Evolutionary conservation across 2,797 vertebrate genomes (phyloP), one percentile per base, ranked within the genome.

Genomic region (Melanotaenia maccullochi): DNA sequence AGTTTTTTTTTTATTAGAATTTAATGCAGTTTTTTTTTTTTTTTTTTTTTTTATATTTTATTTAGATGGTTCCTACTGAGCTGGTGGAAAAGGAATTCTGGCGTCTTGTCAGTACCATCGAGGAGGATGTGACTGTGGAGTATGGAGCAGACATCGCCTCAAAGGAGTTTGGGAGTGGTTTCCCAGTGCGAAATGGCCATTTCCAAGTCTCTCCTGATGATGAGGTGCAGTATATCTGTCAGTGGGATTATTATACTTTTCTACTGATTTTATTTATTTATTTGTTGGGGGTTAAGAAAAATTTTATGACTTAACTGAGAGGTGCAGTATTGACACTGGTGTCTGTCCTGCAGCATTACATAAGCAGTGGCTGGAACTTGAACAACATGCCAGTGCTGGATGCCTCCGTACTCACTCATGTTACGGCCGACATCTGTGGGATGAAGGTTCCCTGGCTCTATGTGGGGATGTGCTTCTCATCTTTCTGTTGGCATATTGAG

Each of bases 351-450:
- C 88, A 99, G 98, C 95, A 96, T 68, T 99, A 99, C 86, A 94
- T 99, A 78, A 96, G 93, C 84, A 96, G 97, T 62, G 98, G 98
- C 78, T 99, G 98, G 98, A 99, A 99, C 94, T 93, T 99, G 83
- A 99, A 99, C 92, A 99, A 99, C 89, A 99, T 99, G 98, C 98
- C 98, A 0, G 96, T 99, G 87, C 95, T 99, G 91, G 96, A 99
- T 52, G 93, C 96, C 67, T 99, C 98, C 2, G 97, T 99, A 25
- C 94, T 99, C 81, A 96, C 97, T 84, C 97, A 99, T 66, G 95
- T 99, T 84, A 99, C 97, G 51, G 98, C 97, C 0, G 98, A 99
- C 88, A 99, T 99, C 89, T 99, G 97, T 88, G 98, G 98, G 81
- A 99, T 99, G 98, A 99, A 99, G 74, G 89, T 99, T 60, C 98